phyloP scores from a whole-genome alignment of 2,113 vertebrate genomes.

The Anguilla japonica region DNA sequence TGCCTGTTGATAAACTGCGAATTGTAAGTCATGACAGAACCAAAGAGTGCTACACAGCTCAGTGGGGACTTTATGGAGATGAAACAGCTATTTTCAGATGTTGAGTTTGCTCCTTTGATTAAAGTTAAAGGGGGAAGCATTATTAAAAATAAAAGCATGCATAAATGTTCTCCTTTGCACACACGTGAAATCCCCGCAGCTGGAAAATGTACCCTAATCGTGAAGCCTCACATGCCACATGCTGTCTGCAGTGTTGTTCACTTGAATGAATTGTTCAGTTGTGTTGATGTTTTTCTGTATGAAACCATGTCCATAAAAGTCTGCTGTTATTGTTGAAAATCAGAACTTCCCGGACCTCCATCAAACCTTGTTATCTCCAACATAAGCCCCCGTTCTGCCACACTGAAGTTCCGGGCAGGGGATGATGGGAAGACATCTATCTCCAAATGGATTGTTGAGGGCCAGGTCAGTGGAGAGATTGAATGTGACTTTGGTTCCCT shows the following conservation, averaged over 20 bases:
- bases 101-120: conserved; percentile 37
- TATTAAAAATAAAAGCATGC: neutral
- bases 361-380: conserved; percentile 90
- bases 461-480: conserved; percentile 70
- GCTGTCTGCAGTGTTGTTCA: neutral
- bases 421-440: conserved; percentile 85
- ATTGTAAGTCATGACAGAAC: conserved; percentile 54
- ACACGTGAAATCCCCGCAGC: neutral
- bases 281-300: conserved; percentile 30
- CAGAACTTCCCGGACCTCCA: conserved; percentile 87
- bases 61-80: conserved; percentile 44
- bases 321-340: conserved; percentile 24
- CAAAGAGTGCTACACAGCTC: conserved; percentile 38
- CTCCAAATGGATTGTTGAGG: conserved; percentile 85
- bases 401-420: conserved; percentile 81
- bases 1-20: conserved; percentile 67
- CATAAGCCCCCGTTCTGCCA: conserved; percentile 87
- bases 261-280: neutral
- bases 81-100: conserved; percentile 34
- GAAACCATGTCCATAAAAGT: conserved; percentile 41
- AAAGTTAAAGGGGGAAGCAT: conserved; percentile 5
- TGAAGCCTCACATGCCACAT: neutral
- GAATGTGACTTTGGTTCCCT: conserved; percentile 14
- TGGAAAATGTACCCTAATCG: neutral
- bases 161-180: neutral